Conservation (phyloP, 2,113 vertebrate genomes). For the Ifrita kowaldi region DNA sequence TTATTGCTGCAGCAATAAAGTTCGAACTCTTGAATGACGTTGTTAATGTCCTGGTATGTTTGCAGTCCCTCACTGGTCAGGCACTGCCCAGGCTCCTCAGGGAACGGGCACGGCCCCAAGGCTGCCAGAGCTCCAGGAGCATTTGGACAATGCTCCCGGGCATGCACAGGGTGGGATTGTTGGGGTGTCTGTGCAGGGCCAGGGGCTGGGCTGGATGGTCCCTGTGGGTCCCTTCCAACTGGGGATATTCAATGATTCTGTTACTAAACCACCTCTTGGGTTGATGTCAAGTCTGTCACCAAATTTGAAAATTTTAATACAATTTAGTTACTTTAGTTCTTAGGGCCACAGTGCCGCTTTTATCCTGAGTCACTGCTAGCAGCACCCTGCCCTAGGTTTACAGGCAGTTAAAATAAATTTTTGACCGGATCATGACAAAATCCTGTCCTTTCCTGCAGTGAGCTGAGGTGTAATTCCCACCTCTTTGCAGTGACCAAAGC, state of each 20-base stretch:
- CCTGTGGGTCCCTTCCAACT: not conserved
- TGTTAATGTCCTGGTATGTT: not conserved
- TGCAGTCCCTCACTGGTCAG: not conserved
- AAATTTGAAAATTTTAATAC: not conserved
- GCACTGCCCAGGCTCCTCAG: not conserved
- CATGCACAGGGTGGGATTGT: not conserved
- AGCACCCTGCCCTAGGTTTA: not conserved
- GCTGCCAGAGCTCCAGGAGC: not conserved
- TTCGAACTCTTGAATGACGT: not conserved
- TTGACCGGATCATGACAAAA: not conserved
- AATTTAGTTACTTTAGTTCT: not conserved
- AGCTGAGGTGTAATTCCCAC: not conserved
- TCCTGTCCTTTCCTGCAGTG: not conserved
- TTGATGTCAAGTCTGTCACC: not conserved
- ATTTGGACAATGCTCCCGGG: fast-evolving
- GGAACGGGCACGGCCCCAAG: not conserved
- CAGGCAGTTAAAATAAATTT: not conserved
- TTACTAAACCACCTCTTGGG: not conserved
- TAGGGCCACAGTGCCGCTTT: not conserved
- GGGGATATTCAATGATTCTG: not conserved
- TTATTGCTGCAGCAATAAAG: not conserved
- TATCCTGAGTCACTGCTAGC: not conserved
- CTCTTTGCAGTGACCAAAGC: not conserved
- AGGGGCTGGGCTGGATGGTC: not conserved
- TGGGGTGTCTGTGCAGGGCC: not conserved